Conservation (phyloP, 2,797 vertebrate genomes). For the Mareca penelope region DNA sequence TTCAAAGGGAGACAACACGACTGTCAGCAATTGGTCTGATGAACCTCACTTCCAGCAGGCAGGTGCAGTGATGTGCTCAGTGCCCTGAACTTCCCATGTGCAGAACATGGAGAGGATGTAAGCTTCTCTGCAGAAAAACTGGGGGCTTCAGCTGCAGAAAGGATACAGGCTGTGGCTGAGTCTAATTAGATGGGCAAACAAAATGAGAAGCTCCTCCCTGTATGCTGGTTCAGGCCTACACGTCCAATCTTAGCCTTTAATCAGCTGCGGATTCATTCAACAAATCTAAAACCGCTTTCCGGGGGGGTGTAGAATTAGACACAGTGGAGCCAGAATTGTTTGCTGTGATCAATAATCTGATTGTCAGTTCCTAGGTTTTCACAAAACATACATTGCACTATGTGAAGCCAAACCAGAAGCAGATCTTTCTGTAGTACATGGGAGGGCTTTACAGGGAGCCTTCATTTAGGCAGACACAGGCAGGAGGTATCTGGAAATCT, state of each 20-base stretch:
- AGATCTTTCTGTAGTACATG: constrained; percentile 64
- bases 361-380: constrained; percentile 50
- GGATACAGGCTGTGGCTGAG: neutral
- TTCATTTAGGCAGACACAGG: constrained; percentile 44
- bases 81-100: neutral
- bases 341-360: constrained; percentile 64
- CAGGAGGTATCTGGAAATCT: constrained; percentile 64
- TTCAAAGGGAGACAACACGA: neutral
- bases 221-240: neutral
- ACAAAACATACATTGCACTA: constrained; percentile 3
- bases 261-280: constrained; percentile 33
- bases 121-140: neutral
- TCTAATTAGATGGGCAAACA: neutral
- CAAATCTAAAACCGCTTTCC: constrained; percentile 38
- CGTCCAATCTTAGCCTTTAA: constrained; percentile 19
- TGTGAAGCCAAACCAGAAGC: constrained; percentile 58
- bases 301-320: constrained; percentile 37
- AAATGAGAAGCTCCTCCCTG: neutral
- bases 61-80: neutral
- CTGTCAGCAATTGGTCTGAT: neutral
- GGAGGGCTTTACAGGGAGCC: constrained; percentile 62
- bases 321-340: constrained; percentile 53
- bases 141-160: neutral
- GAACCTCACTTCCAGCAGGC: neutral
- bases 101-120: neutral